phyloP scores from a whole-genome alignment of 2,113 vertebrate genomes.

The Talpa occidentalis region DNA sequence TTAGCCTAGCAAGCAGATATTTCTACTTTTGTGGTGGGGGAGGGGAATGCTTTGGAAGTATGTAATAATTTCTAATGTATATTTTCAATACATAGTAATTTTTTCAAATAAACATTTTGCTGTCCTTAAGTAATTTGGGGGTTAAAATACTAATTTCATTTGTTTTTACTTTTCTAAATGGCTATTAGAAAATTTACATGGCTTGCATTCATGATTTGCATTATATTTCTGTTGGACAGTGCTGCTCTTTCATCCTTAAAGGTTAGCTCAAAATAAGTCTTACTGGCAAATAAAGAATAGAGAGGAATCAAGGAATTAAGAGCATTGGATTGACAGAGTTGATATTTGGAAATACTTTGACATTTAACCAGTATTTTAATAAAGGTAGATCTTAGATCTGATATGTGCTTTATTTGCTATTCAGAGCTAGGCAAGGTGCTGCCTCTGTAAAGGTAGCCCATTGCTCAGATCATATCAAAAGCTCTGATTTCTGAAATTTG shows the following conservation, averaged over 20 bases:
- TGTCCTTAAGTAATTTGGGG: conserved; percentile 67
- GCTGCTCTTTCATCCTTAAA: background rate
- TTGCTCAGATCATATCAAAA: background rate
- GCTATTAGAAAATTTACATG: background rate
- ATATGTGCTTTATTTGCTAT: background rate
- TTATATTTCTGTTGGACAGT: conserved; percentile 17
- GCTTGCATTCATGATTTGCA: background rate
- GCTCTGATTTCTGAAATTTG: background rate
- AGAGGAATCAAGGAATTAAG: background rate
- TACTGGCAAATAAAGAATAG: background rate
- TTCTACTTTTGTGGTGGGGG: conserved; percentile 78
- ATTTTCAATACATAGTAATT: conserved; percentile 88
- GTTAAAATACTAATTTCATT: background rate
- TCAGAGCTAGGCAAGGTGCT: background rate
- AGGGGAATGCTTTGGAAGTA: conserved; percentile 64
- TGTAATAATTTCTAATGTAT: conserved; percentile 85
- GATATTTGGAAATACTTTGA: conserved; percentile 9
- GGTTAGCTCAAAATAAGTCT: background rate
- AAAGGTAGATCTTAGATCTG: background rate
- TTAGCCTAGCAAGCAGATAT: conserved; percentile 74
- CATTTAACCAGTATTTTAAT: conserved; percentile 11
- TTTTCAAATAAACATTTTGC: conserved; percentile 87
- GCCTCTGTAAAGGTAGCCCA: background rate
- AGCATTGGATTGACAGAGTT: background rate
- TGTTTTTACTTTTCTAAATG: conserved; percentile 17